phyloP scores from a whole-genome alignment of 2,888 invertebrate species.

The Bellardia pandia region DNA sequence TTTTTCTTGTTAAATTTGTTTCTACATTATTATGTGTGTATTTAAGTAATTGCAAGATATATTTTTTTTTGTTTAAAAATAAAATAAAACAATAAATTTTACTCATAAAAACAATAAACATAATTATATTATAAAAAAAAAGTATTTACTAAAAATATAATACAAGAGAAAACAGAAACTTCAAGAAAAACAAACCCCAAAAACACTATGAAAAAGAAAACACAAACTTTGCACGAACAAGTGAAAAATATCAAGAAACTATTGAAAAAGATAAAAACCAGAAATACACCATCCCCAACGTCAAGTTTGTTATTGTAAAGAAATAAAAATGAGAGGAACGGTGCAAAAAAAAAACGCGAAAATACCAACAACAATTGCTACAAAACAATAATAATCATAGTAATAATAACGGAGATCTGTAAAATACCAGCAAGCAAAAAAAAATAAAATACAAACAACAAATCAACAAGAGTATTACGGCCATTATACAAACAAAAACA shows the following conservation, averaged over 20 bases:
- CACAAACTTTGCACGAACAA: conserved; percentile 42
- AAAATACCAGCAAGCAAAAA: conserved; percentile 25
- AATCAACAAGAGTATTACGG: conserved; percentile 56
- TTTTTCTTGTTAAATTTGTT: conserved; percentile 43
- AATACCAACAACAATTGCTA: background rate
- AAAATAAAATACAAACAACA: conserved; percentile 30
- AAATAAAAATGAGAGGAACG: background rate
- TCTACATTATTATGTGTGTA: background rate
- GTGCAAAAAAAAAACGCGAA: background rate
- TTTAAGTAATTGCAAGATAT: conserved; percentile 37
- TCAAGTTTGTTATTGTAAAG: conserved; percentile 7
- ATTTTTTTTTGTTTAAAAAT: conserved; percentile 8
- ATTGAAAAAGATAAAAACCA: conserved; percentile 3
- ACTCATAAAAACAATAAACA: background rate
- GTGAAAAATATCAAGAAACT: conserved; percentile 39
- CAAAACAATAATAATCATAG: conserved; percentile 37
- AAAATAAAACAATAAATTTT: conserved; percentile 20
- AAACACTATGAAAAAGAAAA: conserved; percentile 14
- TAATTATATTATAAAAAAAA: conserved; percentile 16
- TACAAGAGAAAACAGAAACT: conserved; percentile 32
- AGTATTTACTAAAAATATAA: conserved; percentile 21
- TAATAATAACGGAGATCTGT: conserved; percentile 57
- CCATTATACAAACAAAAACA: conserved; percentile 50
- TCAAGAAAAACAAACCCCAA: conserved; percentile 36
- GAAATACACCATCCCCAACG: background rate